Evolutionary conservation across 2,797 vertebrate species (phyloP).

Genomic region (Eulemur mongoz): DNA sequence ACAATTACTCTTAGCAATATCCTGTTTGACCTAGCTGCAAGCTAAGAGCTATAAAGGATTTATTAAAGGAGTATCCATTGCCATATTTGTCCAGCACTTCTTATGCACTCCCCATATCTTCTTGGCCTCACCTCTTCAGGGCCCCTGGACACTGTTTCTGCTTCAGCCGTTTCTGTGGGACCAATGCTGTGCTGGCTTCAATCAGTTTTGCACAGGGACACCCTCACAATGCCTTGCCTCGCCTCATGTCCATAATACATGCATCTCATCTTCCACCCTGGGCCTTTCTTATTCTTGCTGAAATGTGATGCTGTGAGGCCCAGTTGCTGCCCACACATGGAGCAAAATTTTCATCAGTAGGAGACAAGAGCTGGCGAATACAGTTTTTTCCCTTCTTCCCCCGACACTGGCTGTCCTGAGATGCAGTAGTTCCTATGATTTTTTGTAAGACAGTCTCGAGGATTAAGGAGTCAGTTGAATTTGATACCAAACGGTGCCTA

Average conservation of each 20-base stretch:
- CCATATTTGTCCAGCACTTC: not conserved
- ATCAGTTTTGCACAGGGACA: not conserved
- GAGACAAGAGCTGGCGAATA: not conserved
- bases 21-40: conserved; percentile 22
- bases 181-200: not conserved
- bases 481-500: not conserved
- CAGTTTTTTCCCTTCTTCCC: not conserved
- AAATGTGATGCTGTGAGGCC: not conserved
- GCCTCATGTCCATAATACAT: not conserved
- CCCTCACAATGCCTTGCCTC: not conserved
- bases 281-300: not conserved
- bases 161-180: not conserved
- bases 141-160: not conserved
- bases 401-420: not conserved
- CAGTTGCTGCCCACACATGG: not conserved
- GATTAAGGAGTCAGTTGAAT: not conserved
- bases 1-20: conserved; percentile 24
- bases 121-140: not conserved
- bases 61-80: not conserved
- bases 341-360: not conserved
- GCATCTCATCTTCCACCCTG: not conserved
- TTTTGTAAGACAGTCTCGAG: not conserved
- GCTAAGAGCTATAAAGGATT: conserved; percentile 37
- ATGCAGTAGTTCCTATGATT: not conserved
- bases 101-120: not conserved